Evolutionary conservation across 2,113 vertebrate genomes (phyloP), one percentile per base, ranked within the genome.

Genomic region (Gasterosteus nipponicus): DNA sequence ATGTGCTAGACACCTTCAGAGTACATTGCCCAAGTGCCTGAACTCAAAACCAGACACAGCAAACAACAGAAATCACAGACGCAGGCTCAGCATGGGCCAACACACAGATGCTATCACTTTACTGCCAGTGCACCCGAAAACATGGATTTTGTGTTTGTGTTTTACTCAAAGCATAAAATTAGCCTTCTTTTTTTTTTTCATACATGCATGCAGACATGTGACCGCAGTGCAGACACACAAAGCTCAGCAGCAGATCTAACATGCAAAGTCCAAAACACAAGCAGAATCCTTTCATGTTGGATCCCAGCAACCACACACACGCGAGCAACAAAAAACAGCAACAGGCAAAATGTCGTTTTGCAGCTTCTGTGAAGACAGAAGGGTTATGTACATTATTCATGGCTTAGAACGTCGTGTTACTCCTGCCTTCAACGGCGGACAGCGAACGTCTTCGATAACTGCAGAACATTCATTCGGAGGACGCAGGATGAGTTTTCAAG

Each of bases 1-100:
- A 49, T 51, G 78, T 9, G 60, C 74, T 56, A 83, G 86, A 86
- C 85, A 87, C 72, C 74, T 89, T 72, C 57, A 72, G 49, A 39
- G 74, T 53, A 66, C 60, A 39, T 74, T 68, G 15, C 46, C 66
- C 59, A 2, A 68, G 58, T 59, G 71, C 31, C 42, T 57, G 53
- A 70, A 82, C 69, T 67, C 29, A 54, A 69, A 47, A 70, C 58
- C 53, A 82, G 72, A 76, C 72, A 53, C 31, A 58, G 26, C 29
- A 26, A 26, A 26, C 22, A 39, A 53, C 18, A 53, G 11, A 8
- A 26, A 31, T 39, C 31, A 54, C 39, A 68, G 44, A 22, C 64
- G n/a, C 54, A 10, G 22, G 42, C 18, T 2, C 62, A 35, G 46
- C 57, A 60, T 2, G 29, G 46, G 19, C 54, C 64, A 29, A 56